Evolutionary conservation across 2,888 invertebrate species (phyloP).

Genomic region (Eurytoma californica): DNA sequence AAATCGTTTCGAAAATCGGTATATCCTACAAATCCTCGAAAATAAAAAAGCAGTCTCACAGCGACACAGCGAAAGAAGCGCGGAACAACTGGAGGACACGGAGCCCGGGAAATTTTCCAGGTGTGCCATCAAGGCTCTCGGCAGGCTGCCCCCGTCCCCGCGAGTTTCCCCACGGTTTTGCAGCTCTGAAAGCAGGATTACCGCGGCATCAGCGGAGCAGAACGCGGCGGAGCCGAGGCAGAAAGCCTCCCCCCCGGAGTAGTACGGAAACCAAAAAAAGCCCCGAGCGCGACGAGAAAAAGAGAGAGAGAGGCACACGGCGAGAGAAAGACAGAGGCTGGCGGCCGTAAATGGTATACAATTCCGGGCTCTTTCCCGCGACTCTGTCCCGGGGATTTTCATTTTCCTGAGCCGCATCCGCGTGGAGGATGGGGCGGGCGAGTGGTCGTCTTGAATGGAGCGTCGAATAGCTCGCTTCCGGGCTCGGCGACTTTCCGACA

Average conservation of each 20-base stretch:
- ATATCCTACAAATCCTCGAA: neutral
- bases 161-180: slow-evolving; percentile 32
- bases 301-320: neutral
- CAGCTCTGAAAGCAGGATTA: slow-evolving; percentile 31
- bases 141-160: neutral
- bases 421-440: too few relatives aligned
- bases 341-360: slow-evolving; percentile 20
- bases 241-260: neutral
- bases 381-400: slow-evolving; percentile 24
- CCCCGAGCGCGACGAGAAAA: too few relatives aligned
- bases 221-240: neutral
- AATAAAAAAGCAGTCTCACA: slow-evolving; percentile 1
- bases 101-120: slow-evolving; percentile 13
- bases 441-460: slow-evolving; percentile 2
- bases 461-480: slow-evolving; percentile 16
- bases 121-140: neutral
- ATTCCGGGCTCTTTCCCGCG: slow-evolving; percentile 13
- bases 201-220: neutral
- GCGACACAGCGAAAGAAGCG: neutral
- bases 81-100: neutral
- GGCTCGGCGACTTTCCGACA: slow-evolving; percentile 12
- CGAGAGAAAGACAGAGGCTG: neutral
- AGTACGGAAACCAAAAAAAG: slow-evolving; percentile 8
- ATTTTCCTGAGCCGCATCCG: slow-evolving; percentile 5
- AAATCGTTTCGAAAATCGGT: slow-evolving; percentile 22